Evolutionary conservation across 2,113 vertebrate genomes (phyloP).

Genomic region (Hippopotamus amphibius): DNA sequence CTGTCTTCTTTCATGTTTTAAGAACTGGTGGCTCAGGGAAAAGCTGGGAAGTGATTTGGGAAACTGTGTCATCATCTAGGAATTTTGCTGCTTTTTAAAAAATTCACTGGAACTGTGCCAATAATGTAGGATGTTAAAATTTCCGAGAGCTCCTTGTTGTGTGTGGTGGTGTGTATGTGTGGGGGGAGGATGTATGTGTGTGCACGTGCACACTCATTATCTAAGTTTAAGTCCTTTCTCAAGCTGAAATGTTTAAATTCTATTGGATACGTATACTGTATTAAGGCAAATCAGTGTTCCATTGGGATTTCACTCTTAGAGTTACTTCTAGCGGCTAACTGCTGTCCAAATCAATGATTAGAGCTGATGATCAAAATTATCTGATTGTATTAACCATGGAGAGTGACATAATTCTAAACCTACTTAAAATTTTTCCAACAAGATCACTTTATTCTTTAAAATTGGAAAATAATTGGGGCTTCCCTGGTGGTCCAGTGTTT

Average conservation of each 20-base stretch:
- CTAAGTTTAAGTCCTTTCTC: background rate
- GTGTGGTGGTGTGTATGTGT: background rate
- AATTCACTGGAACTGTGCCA: background rate
- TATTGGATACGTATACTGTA: too few relatives aligned
- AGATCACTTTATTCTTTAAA: background rate
- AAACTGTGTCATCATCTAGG: conserved; percentile 67
- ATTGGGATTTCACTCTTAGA: background rate
- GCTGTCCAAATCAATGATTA: background rate
- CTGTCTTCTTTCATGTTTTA: conserved; percentile 84
- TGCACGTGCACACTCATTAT: background rate
- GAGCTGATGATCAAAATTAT: background rate
- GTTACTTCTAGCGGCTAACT: background rate
- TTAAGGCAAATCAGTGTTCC: background rate
- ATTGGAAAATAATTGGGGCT: background rate
- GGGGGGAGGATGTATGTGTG: too few relatives aligned
- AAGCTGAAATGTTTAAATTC: background rate
- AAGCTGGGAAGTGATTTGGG: conserved; percentile 73
- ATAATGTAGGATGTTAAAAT: background rate
- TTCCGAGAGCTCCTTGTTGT: background rate
- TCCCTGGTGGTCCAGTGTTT: too few relatives aligned
- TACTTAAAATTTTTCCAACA: background rate
- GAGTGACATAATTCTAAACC: background rate
- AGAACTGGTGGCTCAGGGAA: conserved; percentile 80
- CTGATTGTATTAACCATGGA: background rate
- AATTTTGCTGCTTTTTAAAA: background rate